A percentile compares a stretch with the other conserved stretches of the same genome.
Evolutionary conservation across 2,888 invertebrate genomes (phyloP).

Genomic region (Elegia similella): DNA sequence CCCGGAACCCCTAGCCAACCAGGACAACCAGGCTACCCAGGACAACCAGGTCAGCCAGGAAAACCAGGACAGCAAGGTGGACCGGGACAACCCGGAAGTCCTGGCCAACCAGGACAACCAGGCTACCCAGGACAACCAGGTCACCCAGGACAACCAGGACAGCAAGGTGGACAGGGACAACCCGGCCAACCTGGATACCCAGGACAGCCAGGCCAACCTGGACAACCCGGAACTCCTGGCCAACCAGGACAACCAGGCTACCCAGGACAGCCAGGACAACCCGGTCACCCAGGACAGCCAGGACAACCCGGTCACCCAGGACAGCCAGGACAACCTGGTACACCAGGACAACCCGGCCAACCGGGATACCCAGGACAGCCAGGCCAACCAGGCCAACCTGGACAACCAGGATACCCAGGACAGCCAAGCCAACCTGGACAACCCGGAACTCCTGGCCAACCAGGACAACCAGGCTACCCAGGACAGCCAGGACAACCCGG

Average conservation of each 20-base stretch:
- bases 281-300: slow-evolving; percentile 26
- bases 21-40: slow-evolving; percentile 36
- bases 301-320: slow-evolving; percentile 58
- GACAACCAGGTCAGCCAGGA: slow-evolving; percentile 29
- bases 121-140: slow-evolving; percentile 35
- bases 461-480: slow-evolving; percentile 34
- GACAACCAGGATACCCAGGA: slow-evolving; percentile 55
- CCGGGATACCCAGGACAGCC: slow-evolving; percentile 34
- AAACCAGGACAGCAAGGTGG: slow-evolving; percentile 67
- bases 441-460: slow-evolving; percentile 27
- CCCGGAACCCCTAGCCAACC: slow-evolving; percentile 44
- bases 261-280: slow-evolving; percentile 33
- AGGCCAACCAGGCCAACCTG: slow-evolving; percentile 24
- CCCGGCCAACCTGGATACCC: slow-evolving; percentile 31
- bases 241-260: slow-evolving; percentile 32
- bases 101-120: slow-evolving; percentile 45
- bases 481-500: slow-evolving; percentile 56
- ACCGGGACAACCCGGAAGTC: slow-evolving; percentile 61
- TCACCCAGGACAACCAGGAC: slow-evolving; percentile 40
- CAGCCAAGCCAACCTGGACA: slow-evolving; percentile 52
- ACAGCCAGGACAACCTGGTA: slow-evolving; percentile 23
- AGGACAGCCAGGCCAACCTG: slow-evolving; percentile 30
- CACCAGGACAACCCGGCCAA: slow-evolving; percentile 23
- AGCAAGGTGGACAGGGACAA: slow-evolving; percentile 31
- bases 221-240: slow-evolving; percentile 31